A percentile compares a stretch with the other conserved stretches of the same genome.
These are phyloP conservation scores for Phrynocephalus vlangalii DNA, from an alignment of 2,797 vertebrate species.

Conservation along the genomic window DNA sequence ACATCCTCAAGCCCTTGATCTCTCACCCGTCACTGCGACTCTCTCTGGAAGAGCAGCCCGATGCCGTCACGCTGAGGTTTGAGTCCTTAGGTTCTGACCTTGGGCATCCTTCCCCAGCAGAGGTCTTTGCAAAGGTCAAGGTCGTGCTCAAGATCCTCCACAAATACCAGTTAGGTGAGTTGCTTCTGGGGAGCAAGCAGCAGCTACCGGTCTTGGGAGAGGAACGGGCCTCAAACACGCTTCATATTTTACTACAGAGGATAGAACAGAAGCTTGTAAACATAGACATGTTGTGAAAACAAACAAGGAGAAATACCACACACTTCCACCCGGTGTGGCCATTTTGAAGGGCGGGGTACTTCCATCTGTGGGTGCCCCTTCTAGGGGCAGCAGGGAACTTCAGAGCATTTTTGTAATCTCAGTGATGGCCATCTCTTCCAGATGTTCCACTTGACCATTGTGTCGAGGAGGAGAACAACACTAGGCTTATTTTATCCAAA, in stretches of 20 bases:
- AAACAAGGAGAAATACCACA: too few relatives aligned
- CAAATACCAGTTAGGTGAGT: conserved; percentile 85
- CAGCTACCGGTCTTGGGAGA: too few relatives aligned
- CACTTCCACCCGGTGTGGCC: too few relatives aligned
- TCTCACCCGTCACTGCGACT: conserved; percentile 82
- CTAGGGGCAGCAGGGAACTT: too few relatives aligned
- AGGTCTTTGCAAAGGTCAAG: conserved; percentile 89
- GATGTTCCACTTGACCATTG: conserved; percentile 78
- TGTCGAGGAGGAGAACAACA: conserved; percentile 39
- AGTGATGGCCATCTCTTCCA: conserved; percentile 60
- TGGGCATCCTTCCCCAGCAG: conserved; percentile 82
- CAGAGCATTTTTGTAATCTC: neutral
- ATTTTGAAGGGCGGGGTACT: too few relatives aligned
- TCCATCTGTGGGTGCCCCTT: neutral
- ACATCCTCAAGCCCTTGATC: conserved; percentile 89
- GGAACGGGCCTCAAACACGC: too few relatives aligned
- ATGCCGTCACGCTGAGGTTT: conserved; percentile 80
- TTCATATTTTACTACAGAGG: too few relatives aligned
- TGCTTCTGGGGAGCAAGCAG: neutral
- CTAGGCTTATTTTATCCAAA: conserved; percentile 72
- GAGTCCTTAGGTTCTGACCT: conserved; percentile 71
- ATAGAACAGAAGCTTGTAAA: too few relatives aligned
- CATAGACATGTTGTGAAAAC: too few relatives aligned
- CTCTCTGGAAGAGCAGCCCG: conserved; percentile 76
- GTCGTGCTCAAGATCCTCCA: conserved; percentile 87